A percentile compares a stretch with the other conserved stretches of the same genome.
phyloP scores from a whole-genome alignment of 1,140 invertebrate species.

The Diplogasteroides magnus region DNA sequence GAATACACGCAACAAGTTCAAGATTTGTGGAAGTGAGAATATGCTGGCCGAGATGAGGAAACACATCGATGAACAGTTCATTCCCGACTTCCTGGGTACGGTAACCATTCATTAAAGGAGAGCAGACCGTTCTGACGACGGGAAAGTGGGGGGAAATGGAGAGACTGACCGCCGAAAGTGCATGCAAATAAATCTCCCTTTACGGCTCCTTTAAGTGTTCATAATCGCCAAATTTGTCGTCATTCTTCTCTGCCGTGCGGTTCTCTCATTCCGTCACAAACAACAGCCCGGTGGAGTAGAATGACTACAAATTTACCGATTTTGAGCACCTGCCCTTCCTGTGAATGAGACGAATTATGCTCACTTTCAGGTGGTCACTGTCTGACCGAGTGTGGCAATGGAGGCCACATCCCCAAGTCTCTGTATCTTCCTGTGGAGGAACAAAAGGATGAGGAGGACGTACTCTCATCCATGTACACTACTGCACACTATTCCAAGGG shows the following conservation, averaged over 20 bases:
- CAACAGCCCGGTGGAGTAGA: too few relatives aligned
- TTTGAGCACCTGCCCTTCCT: too few relatives aligned
- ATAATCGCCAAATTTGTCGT: too few relatives aligned
- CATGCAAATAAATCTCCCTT: too few relatives aligned
- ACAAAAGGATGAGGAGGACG: conserved; percentile 60
- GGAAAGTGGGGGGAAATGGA: too few relatives aligned
- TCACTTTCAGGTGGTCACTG: conserved; percentile 20
- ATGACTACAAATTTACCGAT: too few relatives aligned
- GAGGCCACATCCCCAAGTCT: conserved; percentile 79
- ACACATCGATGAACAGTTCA: conserved; percentile 76
- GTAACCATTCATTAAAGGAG: too few relatives aligned
- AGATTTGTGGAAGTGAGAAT: conserved; percentile 48
- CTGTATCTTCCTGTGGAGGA: conserved; percentile 75
- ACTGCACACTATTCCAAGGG: conserved; percentile 40
- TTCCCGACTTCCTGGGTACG: conserved; percentile 81
- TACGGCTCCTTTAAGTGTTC: too few relatives aligned
- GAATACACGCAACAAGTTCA: conserved; percentile 84
- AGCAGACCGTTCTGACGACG: too few relatives aligned
- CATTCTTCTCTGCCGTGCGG: too few relatives aligned
- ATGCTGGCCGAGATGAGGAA: conserved; percentile 64
- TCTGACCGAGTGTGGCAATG: conserved; percentile 66
- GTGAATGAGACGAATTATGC: not conserved
- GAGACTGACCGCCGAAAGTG: too few relatives aligned
- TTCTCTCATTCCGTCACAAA: too few relatives aligned
- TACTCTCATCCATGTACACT: conserved; percentile 55